A percentile compares a stretch with the other conserved stretches of the same genome.
Conservation (phyloP, 2,113 vertebrate genomes). For the Redunca redunca region DNA sequence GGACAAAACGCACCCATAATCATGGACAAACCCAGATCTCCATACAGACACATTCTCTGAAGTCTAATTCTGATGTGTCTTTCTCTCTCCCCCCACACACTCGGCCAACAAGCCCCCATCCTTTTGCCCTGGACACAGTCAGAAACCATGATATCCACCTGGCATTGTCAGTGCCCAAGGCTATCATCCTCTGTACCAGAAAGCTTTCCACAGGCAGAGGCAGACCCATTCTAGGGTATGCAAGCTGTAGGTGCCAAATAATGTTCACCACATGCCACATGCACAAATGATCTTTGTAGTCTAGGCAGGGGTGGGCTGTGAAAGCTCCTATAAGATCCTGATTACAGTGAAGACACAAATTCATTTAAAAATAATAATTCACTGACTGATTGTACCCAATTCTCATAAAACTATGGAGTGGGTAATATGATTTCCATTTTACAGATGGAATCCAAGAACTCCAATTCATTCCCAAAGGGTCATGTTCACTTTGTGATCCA, state of each 20-base stretch:
- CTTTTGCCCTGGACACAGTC: neutral
- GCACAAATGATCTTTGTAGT: neutral
- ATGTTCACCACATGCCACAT: neutral
- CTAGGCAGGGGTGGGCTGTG: neutral
- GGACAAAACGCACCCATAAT: constrained; percentile 1
- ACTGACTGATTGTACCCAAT: neutral
- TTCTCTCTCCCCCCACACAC: neutral
- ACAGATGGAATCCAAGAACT: neutral
- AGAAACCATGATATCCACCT: neutral
- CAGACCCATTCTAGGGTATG: neutral
- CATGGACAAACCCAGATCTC: constrained; percentile 13
- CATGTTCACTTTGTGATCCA: neutral
- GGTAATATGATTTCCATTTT: constrained; percentile 28
- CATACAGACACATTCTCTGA: neutral
- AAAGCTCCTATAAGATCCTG: neutral
- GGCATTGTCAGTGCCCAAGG: neutral
- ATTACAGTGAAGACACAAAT: constrained; percentile 30
- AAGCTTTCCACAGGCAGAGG: neutral
- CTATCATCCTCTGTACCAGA: neutral
- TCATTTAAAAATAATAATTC: neutral
- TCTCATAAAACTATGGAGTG: neutral
- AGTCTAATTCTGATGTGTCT: neutral
- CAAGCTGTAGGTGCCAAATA: constrained; percentile 21
- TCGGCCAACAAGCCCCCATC: neutral
- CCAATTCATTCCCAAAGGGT: constrained; percentile 2